Evolutionary conservation across 1,140 invertebrate genomes (phyloP), one percentile per base, ranked within the genome.

Genomic region (Drosophila tani): DNA sequence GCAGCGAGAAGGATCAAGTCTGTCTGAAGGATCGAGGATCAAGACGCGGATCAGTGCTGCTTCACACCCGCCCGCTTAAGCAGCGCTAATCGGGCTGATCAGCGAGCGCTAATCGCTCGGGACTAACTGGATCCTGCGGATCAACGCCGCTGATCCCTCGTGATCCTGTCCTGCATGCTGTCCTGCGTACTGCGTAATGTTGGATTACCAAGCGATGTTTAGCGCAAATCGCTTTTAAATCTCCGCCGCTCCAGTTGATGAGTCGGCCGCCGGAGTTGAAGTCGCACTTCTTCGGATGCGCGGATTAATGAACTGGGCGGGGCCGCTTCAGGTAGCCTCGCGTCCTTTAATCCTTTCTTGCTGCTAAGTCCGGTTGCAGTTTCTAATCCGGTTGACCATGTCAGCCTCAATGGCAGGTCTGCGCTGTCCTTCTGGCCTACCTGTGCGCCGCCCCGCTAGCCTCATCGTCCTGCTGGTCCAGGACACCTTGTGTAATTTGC

Each of bases 221-320:
- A 90, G 79, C 68, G 55, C 66, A 90, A 90, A 88, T 88, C 79
- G 47, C 85, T 84, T 81, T 84, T 90, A 81, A 88, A 88, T 90
- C 84, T 68, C 35, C 58, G 24, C 35, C 69, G 75, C 79, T 79
- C 70, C 81, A 85, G 75, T 85, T 79, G 53, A 56, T 15, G n/a
- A 46, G 49, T 38, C 64, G 67, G 43, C n/a, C 49, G 47, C 17
- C 49, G 60, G 53, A 56, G 53, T 56, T 63, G 56, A 17, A 47
- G 66, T 49, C 53, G 43, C 35, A 51, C 49, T 81, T 69, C 66
- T 55, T 58, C 74, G 78, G 59, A 78, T 73, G 68, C 81, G 59
- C 77, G 85, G 85, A 88, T 88, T 88, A 88, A 90, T 88, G 85
- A 79, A 88, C 78, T 46, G 43, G 53, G 38, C 27, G 45, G 46